A percentile compares a stretch with the other conserved stretches of the same genome.
These are phyloP conservation scores for Phalera bucephala DNA, from an alignment of 2,888 invertebrate genomes.

Conservation along the genomic window DNA sequence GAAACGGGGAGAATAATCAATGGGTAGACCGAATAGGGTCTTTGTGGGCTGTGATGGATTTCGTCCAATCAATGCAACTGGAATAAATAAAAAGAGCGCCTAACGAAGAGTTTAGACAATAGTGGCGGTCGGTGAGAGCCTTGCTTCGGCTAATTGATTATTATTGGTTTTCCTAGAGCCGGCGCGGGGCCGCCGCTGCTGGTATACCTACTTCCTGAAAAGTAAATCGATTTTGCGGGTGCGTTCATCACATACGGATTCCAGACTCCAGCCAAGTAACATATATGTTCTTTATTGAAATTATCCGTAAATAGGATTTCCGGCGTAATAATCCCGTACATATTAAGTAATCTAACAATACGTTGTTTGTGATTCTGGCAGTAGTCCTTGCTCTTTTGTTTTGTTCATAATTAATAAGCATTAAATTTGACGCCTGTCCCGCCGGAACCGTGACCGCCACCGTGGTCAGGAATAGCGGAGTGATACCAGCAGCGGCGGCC, in stretches of 20 bases:
- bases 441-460: too few relatives aligned
- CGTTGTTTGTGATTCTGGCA: too few relatives aligned
- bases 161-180: slow-evolving; percentile 53
- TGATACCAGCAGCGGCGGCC: too few relatives aligned
- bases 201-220: slow-evolving; percentile 30
- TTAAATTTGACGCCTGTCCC: too few relatives aligned
- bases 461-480: too few relatives aligned
- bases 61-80: slow-evolving; percentile 54
- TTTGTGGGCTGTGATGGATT: slow-evolving; percentile 52
- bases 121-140: slow-evolving; percentile 38
- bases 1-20: slow-evolving; percentile 50
- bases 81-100: slow-evolving; percentile 56
- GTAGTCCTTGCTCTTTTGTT: too few relatives aligned
- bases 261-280: too few relatives aligned
- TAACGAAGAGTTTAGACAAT: slow-evolving; percentile 55
- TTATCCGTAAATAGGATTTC: slow-evolving; percentile 12
- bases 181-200: slow-evolving; percentile 35
- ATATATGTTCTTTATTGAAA: slow-evolving; percentile 14
- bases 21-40: slow-evolving; percentile 39
- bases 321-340: background rate
- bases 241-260: slow-evolving; percentile 10
- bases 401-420: too few relatives aligned
- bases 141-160: slow-evolving; percentile 57
- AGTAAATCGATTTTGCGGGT: slow-evolving; percentile 40
- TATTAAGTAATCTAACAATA: too few relatives aligned